phyloP scores from a whole-genome alignment of 2,113 vertebrate species.

The Alethe castanea region DNA sequence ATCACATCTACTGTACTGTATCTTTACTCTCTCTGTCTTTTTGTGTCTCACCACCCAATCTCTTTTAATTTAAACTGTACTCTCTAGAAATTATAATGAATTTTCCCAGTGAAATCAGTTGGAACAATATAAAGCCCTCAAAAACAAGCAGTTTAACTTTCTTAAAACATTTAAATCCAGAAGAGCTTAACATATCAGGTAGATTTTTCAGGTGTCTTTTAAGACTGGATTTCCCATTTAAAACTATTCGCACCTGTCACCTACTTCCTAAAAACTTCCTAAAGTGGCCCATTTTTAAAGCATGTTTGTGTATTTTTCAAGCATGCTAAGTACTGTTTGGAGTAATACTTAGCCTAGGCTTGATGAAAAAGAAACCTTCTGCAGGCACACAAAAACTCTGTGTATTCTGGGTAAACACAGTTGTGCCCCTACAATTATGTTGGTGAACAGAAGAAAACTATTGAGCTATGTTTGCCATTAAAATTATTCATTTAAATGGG shows the following conservation, averaged over 20 bases:
- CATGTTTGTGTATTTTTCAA: neutral
- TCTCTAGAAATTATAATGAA: neutral
- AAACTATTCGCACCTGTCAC: constrained; percentile 6
- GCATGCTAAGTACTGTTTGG: neutral
- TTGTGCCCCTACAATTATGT: neutral
- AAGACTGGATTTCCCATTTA: constrained; percentile 28
- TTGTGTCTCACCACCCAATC: neutral
- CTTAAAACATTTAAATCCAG: constrained; percentile 26
- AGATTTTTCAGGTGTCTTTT: constrained; percentile 35
- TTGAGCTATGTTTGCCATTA: constrained; percentile 30
- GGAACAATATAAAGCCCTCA: neutral
- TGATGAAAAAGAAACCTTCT: neutral
- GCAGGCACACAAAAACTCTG: neutral
- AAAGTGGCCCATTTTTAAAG: neutral
- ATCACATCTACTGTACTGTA: neutral
- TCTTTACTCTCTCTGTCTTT: neutral
- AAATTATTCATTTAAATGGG: constrained; percentile 38
- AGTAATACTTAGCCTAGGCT: neutral
- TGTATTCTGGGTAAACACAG: neutral
- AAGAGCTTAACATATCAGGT: neutral
- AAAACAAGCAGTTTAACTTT: neutral
- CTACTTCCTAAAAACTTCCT: neutral
- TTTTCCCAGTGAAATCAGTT: neutral
- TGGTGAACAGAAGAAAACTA: constrained; percentile 14
- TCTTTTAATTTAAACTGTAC: neutral